These are phyloP conservation scores for Oscarella lobularis DNA, from an alignment of 37 sponge, comb jelly and placozoan genomes.

Conservation along the genomic window DNA sequence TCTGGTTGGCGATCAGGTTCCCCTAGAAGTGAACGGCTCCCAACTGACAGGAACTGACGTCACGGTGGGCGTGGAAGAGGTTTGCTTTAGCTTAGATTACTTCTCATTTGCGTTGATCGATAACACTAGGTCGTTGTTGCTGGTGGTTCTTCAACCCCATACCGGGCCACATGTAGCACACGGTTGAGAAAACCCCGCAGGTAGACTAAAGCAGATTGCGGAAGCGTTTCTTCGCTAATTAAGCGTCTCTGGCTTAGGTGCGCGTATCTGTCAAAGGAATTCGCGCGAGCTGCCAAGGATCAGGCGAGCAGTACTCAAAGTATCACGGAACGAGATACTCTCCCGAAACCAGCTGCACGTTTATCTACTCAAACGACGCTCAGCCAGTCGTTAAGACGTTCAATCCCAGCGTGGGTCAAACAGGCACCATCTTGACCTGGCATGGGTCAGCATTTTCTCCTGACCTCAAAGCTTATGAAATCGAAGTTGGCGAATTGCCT, in stretches of 20 bases:
- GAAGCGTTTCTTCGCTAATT: no score
- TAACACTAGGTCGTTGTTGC: no score
- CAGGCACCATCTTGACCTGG: slow-evolving; percentile 21
- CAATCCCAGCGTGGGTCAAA: slow-evolving; percentile 26
- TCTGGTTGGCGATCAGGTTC: slow-evolving; percentile 36
- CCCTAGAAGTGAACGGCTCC: slow-evolving; percentile 13
- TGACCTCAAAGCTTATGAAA: slow-evolving; percentile 2
- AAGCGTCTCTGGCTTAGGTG: no score
- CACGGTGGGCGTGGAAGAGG: slow-evolving; percentile 19
- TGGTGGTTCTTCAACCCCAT: slow-evolving; percentile 60
- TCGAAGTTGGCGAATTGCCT: slow-evolving; percentile 17
- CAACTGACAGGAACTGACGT: slow-evolving; percentile 36
- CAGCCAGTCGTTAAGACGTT: slow-evolving; percentile 36
- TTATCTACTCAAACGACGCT: slow-evolving; percentile 24
- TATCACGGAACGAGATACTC: not conserved
- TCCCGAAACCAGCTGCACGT: slow-evolving; percentile 24
- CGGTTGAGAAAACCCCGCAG: slow-evolving; percentile 69
- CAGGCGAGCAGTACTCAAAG: slow-evolving; percentile 5
- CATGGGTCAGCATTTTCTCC: slow-evolving; percentile 27
- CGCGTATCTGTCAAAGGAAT: not conserved
- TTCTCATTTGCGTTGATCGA: no score
- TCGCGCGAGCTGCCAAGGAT: slow-evolving; percentile 7
- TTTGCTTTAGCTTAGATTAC: no score
- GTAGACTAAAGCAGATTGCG: no score
- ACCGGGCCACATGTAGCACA: slow-evolving; percentile 67